Evolutionary conservation across 2,113 vertebrate species (phyloP), one percentile per base, ranked within the genome.

Genomic region (Sinocyclocheilus grahami): DNA sequence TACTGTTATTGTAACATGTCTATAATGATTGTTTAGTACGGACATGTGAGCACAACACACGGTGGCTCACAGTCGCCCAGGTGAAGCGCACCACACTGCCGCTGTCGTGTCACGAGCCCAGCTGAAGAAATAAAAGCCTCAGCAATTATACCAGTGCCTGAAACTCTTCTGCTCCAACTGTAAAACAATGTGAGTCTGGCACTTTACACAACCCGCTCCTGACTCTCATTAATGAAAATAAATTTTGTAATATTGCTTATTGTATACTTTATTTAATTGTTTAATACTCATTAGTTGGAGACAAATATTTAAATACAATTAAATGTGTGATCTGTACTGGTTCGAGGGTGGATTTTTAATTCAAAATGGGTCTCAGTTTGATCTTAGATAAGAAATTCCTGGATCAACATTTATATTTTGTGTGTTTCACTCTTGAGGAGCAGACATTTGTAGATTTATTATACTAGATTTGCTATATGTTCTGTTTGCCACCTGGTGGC

Each of bases 81-180:
- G 86, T 98, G 89, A 93, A 95, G 88, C 93, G 74, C 33, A 92
- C 90, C 51, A 18, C 51, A 1, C 93, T 93, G 39, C 96, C 95
- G 67, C 91, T 89, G n/a, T 87, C 94, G 1, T 96, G 95, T 88
- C 96, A 97, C 20, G 93, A 90, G 97, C 94, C 87, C 96, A 95
- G 88, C 89, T 99, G 65, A 94, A 90, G 85, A 95, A 93, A 8
- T 99, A 96, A 0, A 92, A 96, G 88, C 98, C 98, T 0, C 90
- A 79, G 82, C 95, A 89, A 78, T 96, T 97, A 20, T 91, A 95
- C 91, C 96, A 97, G 91, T 94, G 95, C n/a, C 87, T 99, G 85
- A 99, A 99, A 91, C 97, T 99, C 85, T 92, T 95, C 92, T 99
- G 98, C 88, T 92, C 95, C 90, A 95, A 96, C 85, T 99, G 98